A percentile compares a stretch with the other conserved stretches of the same genome.
Evolutionary conservation across 2,888 invertebrate genomes (phyloP).

Genomic region (Nesidiocoris tenuis): DNA sequence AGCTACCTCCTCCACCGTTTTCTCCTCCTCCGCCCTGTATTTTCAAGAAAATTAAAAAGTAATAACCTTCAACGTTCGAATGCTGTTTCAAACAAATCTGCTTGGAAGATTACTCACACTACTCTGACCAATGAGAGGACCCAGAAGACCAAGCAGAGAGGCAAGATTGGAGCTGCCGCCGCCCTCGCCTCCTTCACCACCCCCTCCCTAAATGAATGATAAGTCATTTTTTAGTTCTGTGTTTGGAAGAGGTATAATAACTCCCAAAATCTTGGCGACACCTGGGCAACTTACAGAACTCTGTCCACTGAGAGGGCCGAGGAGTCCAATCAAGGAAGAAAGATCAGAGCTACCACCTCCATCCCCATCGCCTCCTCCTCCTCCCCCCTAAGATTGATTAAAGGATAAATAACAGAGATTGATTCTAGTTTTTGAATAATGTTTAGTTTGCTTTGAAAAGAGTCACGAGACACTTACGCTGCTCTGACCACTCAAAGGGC

Average conservation of each 20-base stretch:
- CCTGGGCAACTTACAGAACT: conserved; percentile 43
- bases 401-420: no score
- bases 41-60: no score
- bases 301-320: conserved; percentile 40
- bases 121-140: conserved; percentile 41
- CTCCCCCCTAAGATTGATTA: no score
- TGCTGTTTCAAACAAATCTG: no score
- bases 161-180: conserved; percentile 40
- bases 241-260: no score
- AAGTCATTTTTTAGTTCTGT: no score
- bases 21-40: conserved; percentile 44
- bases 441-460: no score
- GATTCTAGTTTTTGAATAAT: no score
- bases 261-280: no score
- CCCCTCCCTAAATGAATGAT: conserved; percentile 21
- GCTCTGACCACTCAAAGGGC: conserved; percentile 14
- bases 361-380: conserved; percentile 35
- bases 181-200: conserved; percentile 34
- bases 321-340: conserved; percentile 37
- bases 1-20: conserved; percentile 46
- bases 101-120: conserved; percentile 22
- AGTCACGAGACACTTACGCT: conserved; percentile 1
- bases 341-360: conserved; percentile 41
- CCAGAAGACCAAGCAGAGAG: conserved; percentile 40
- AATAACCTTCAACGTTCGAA: no score